Conservation (phyloP, 2,797 vertebrate species). For the Ispidina lecontei region DNA sequence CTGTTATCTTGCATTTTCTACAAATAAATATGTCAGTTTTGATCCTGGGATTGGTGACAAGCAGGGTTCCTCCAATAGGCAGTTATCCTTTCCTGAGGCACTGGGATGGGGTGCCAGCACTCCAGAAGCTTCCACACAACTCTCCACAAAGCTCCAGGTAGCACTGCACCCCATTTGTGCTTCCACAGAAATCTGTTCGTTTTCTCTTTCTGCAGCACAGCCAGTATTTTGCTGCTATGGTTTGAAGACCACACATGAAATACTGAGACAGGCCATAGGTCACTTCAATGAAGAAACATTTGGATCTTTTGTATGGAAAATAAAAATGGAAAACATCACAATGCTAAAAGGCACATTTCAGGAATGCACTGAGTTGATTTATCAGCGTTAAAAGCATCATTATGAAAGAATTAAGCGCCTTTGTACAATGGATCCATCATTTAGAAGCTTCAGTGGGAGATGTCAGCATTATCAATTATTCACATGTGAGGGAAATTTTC, state of each 20-base stretch:
- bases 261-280: background rate
- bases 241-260: background rate
- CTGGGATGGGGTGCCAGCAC: fast-evolving
- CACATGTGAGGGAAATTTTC: background rate
- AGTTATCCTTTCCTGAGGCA: background rate
- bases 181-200: background rate
- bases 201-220: background rate
- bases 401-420: slow-evolving; percentile 16
- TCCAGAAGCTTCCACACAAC: background rate
- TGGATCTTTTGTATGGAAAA: background rate
- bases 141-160: background rate
- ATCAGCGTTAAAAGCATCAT: slow-evolving; percentile 4
- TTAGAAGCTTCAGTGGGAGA: slow-evolving; percentile 11
- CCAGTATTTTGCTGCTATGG: background rate
- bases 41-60: background rate
- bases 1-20: background rate
- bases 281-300: background rate
- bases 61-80: background rate
- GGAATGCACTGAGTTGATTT: background rate
- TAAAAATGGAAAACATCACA: background rate
- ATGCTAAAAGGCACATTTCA: background rate
- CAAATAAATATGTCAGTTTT: background rate
- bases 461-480: slow-evolving; percentile 5
- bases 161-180: background rate
- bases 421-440: background rate